phyloP scores from a whole-genome alignment of 2,888 invertebrate genomes.

The Eudasyphora cyanicolor region DNA sequence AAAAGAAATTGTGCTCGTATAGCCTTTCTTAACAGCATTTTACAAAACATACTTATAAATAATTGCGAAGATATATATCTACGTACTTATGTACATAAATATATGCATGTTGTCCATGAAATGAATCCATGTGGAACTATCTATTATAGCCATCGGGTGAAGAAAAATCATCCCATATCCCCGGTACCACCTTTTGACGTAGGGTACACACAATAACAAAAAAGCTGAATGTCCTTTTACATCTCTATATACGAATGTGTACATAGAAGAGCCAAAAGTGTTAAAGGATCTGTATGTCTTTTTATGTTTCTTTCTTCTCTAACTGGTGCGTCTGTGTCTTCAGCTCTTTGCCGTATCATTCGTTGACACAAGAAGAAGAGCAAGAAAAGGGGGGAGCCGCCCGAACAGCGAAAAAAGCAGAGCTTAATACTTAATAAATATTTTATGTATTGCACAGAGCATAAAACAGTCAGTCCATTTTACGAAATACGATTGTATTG shows the following conservation, averaged over 20 bases:
- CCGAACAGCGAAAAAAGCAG: constrained; percentile 25
- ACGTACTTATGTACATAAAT: too few species aligned
- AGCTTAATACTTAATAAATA: constrained; percentile 53
- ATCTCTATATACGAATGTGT: background rate
- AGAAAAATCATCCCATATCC: too few species aligned
- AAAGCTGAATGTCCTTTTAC: background rate
- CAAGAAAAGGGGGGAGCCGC: constrained; percentile 14
- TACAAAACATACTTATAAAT: too few species aligned
- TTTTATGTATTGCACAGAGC: constrained; percentile 36
- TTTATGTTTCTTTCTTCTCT: constrained; percentile 35
- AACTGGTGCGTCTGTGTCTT: constrained; percentile 4
- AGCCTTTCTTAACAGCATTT: too few species aligned
- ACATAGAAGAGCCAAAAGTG: constrained; percentile 51
- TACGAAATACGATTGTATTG: background rate
- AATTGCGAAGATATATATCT: too few species aligned
- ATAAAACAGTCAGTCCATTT: constrained; percentile 12
- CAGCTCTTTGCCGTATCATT: background rate
- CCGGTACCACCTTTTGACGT: background rate
- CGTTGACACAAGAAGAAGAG: background rate
- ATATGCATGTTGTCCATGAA: too few species aligned
- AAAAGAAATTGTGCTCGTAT: too few species aligned
- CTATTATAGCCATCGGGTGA: too few species aligned
- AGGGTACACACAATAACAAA: background rate
- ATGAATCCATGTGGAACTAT: too few species aligned
- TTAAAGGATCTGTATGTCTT: constrained; percentile 53